A percentile compares a stretch with the other conserved stretches of the same genome.
Evolutionary conservation across 1,140 invertebrate species (phyloP).

Genomic region (Hyles vespertilio): DNA sequence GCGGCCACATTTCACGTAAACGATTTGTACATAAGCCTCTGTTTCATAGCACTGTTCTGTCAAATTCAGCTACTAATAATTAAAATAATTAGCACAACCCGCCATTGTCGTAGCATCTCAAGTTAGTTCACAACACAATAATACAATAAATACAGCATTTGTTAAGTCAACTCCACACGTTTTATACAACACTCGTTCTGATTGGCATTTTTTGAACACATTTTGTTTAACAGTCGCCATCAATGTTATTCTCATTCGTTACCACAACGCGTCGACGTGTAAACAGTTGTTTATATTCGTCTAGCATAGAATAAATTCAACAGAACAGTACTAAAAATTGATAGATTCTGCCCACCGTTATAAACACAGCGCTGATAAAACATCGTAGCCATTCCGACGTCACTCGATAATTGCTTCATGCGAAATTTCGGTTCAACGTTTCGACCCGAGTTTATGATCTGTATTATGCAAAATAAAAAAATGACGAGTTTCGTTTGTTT

Average conservation of each 20-base stretch:
- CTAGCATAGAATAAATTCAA: conserved; percentile 19
- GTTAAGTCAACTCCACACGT: not conserved
- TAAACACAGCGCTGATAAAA: conserved; percentile 27
- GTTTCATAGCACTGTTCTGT: conserved; percentile 49
- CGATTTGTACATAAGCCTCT: conserved; percentile 68
- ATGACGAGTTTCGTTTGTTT: not conserved
- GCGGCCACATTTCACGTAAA: conserved; percentile 45
- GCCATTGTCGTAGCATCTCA: conserved; percentile 31
- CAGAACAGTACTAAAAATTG: conserved; percentile 47
- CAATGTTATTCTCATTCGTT: not conserved
- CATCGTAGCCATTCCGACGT: conserved; percentile 22
- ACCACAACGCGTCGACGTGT: not conserved
- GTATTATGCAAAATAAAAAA: not conserved
- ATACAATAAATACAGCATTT: not conserved
- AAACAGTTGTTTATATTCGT: not conserved
- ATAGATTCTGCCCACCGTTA: conserved; percentile 19
- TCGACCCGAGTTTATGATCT: conserved; percentile 22
- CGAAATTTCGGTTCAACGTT: conserved; percentile 9
- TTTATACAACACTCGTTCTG: too few species aligned
- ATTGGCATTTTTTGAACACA: too few species aligned
- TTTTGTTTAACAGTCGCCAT: too few species aligned
- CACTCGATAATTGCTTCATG: conserved; percentile 27
- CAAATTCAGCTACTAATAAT: conserved; percentile 27
- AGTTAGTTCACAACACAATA: conserved; percentile 31
- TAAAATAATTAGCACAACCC: conserved; percentile 36